Evolutionary conservation across 2,113 vertebrate species (phyloP), one percentile per base, ranked within the genome.

Genomic region (Condylura cristata): DNA sequence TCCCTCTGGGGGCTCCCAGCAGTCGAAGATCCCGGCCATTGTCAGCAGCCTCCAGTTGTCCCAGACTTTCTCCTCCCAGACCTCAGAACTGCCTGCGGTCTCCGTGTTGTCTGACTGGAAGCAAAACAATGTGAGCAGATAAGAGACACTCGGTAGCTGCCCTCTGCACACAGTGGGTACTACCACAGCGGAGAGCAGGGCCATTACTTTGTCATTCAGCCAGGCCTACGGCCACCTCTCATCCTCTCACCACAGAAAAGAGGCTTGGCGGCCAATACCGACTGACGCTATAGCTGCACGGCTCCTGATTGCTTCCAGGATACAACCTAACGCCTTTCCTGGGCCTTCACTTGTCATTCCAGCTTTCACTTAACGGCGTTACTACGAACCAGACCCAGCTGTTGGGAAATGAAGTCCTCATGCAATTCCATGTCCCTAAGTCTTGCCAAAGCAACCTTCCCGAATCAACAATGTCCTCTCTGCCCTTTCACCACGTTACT

Each of bases 11-110:
- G 99, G 98, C 58, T 98, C 98, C 99, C 99, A 99, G 95, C 99
- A 98, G 97, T 99, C 99, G 18, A 99, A 99, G 96, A 99, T 97
- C n/a, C 99, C 99, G 1, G 99, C 99, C 97, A 99, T 99, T 14
- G 99, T 99, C 53, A 99, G 99, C 88, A 98, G 87, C 81, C 98
- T 98, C 99, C 99, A 99, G 56, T 98, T 98, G 63, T 96, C 98
- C 99, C 99, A 99, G 32, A 98, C 97, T 81, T 97, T 87, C 0
- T 97, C 96, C 0, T 97, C 96, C 83, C 97, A 96, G 44, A 92
- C 96, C 90, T 98, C 86, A 30, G 16, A 65, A 44, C 65, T 68
- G 4, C 76, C 56, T 11, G 10, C 17, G 18, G 83, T 37, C 26
- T 10, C 83, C 6, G 10, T 1, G 24, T 11, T 72, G 30, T 28